Evolutionary conservation across 2,888 invertebrate species (phyloP).

Genomic region (Scaptomyza cyrtandrae): DNA sequence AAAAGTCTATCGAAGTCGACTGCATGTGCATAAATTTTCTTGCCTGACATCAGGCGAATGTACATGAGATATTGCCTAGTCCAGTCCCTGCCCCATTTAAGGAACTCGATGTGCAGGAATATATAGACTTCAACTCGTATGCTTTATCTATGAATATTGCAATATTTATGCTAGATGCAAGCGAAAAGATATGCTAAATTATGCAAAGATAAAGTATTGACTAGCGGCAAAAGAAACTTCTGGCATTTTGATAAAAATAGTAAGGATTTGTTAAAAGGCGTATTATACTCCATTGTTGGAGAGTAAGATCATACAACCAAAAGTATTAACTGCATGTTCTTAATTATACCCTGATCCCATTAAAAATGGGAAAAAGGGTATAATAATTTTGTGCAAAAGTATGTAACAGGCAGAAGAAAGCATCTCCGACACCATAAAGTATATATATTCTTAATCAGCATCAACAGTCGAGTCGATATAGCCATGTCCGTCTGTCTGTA

Average conservation of each 20-base stretch:
- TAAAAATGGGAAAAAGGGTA: no score
- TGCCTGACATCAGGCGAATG: slow-evolving; percentile 63
- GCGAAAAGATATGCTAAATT: slow-evolving; percentile 38
- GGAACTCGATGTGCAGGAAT: neutral
- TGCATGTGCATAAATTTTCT: slow-evolving; percentile 71
- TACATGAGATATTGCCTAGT: slow-evolving; percentile 69
- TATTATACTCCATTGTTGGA: neutral
- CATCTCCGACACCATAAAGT: no score
- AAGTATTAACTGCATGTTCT: no score
- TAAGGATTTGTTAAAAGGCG: neutral
- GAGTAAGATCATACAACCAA: no score
- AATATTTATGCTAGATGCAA: slow-evolving; percentile 37
- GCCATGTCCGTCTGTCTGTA: no score
- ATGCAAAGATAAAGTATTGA: slow-evolving; percentile 34
- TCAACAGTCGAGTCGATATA: no score
- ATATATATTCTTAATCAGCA: no score
- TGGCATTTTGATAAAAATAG: neutral
- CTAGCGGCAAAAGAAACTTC: neutral
- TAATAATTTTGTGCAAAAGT: no score
- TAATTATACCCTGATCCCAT: no score
- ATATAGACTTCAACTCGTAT: neutral
- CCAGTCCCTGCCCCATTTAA: neutral
- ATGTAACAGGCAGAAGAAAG: no score
- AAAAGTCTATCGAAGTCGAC: slow-evolving; percentile 56
- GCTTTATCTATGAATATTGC: slow-evolving; percentile 38